These are phyloP conservation scores for Sebastes miniatus DNA, from an alignment of 2,797 vertebrate species.

Conservation along the genomic window DNA sequence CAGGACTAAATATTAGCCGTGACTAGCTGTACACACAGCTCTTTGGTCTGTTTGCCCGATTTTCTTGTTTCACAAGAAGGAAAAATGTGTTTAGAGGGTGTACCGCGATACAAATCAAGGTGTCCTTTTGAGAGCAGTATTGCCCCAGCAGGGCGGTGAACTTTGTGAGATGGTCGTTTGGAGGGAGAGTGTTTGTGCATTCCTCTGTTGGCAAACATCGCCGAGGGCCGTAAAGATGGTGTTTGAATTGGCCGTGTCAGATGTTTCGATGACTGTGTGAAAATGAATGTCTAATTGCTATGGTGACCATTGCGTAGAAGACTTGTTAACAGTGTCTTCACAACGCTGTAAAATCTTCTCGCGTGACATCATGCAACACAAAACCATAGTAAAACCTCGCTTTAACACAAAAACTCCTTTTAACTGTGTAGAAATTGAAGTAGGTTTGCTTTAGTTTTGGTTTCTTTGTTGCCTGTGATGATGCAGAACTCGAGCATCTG, in stretches of 20 bases:
- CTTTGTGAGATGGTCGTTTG: slow-evolving; percentile 68
- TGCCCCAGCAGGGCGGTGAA: slow-evolving; percentile 39
- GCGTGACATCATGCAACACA: neutral
- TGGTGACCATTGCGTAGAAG: slow-evolving; percentile 67
- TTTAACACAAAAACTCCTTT: neutral
- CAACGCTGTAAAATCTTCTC: slow-evolving; percentile 38
- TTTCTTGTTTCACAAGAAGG: slow-evolving; percentile 24
- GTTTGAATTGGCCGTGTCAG: slow-evolving; percentile 73
- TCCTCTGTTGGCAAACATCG: slow-evolving; percentile 74
- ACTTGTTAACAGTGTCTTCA: slow-evolving; percentile 49
- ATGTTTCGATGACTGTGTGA: slow-evolving; percentile 70
- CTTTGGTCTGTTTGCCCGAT: slow-evolving; percentile 10
- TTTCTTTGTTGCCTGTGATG: neutral
- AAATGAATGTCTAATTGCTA: slow-evolving; percentile 71
- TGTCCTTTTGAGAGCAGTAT: slow-evolving; percentile 59
- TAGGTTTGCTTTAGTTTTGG: neutral
- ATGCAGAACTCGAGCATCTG: neutral
- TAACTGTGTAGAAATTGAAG: neutral
- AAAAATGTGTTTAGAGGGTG: slow-evolving; percentile 22
- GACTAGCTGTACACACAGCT: slow-evolving; percentile 3
- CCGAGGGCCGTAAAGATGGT: slow-evolving; percentile 60
- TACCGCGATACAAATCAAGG: slow-evolving; percentile 62
- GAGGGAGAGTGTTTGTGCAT: slow-evolving; percentile 77
- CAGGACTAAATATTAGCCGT: slow-evolving; percentile 29
- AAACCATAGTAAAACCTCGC: neutral